These are phyloP conservation scores for Drosophila parthenogenetica DNA, from an alignment of 2,888 invertebrate species.

Conservation along the genomic window DNA sequence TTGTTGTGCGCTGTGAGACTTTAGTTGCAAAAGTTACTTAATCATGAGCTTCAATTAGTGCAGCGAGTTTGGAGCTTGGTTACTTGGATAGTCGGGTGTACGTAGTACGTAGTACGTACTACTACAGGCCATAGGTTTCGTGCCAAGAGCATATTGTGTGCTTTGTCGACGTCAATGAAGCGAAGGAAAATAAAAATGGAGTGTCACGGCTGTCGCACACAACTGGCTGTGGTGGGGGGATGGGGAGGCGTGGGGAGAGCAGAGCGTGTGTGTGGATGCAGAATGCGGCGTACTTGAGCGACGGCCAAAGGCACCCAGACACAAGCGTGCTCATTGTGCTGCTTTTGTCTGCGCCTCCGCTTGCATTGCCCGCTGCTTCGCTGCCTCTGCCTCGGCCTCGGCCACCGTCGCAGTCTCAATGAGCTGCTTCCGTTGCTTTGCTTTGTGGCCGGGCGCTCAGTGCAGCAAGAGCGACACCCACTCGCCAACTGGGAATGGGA, in stretches of 20 bases:
- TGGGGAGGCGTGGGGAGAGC: neutral
- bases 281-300: slow-evolving; percentile 19
- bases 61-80: slow-evolving; percentile 24
- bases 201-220: slow-evolving; percentile 72
- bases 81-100: slow-evolving; percentile 1
- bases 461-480: slow-evolving; percentile 54
- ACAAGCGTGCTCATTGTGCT: slow-evolving; percentile 57
- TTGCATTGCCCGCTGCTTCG: neutral
- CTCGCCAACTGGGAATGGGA: slow-evolving; percentile 40
- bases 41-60: slow-evolving; percentile 78
- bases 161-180: slow-evolving; percentile 41
- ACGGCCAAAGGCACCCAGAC: slow-evolving; percentile 46
- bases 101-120: neutral
- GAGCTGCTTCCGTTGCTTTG: slow-evolving; percentile 60
- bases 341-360: slow-evolving; percentile 1
- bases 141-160: slow-evolving; percentile 63
- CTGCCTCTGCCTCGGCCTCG: neutral
- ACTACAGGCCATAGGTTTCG: slow-evolving; percentile 55
- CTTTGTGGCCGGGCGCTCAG: slow-evolving; percentile 18
- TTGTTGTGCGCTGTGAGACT: slow-evolving; percentile 35
- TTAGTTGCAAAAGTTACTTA: slow-evolving; percentile 71
- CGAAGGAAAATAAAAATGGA: slow-evolving; percentile 75
- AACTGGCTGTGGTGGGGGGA: slow-evolving; percentile 39
- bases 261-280: slow-evolving; percentile 3
- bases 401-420: slow-evolving; percentile 44